Percentiles rank a stretch among this genome's conserved stretches.
phyloP scores from a whole-genome alignment of 2,888 invertebrate species.

The Morpho deidamia region DNA sequence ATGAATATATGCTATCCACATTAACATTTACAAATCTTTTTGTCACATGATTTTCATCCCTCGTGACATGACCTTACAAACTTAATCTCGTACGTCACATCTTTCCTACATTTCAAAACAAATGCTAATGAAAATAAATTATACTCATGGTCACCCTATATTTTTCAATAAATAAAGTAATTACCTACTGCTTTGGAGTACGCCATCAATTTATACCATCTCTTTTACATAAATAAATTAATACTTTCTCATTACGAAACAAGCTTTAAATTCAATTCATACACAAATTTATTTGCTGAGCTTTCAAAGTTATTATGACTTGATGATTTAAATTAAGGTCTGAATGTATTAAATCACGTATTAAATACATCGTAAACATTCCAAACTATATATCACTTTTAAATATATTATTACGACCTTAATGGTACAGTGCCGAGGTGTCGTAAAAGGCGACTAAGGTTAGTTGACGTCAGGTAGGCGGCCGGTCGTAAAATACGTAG shows the following conservation, averaged over 20 bases:
- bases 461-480: too few relatives aligned
- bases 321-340: neutral
- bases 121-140: neutral
- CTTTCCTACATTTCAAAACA: too few relatives aligned
- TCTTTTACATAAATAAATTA: neutral
- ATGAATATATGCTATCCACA: too few relatives aligned
- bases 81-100: too few relatives aligned
- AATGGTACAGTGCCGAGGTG: too few relatives aligned
- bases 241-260: constrained; percentile 1
- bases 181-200: neutral
- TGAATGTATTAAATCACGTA: neutral
- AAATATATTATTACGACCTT: too few relatives aligned
- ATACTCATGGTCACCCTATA: neutral
- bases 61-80: too few relatives aligned
- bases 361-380: neutral
- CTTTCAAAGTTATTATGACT: neutral
- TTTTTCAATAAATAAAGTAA: neutral
- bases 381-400: too few relatives aligned
- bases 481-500: too few relatives aligned
- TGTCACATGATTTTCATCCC: too few relatives aligned
- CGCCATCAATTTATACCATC: neutral
- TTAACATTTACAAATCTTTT: too few relatives aligned
- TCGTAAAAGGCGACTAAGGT: too few relatives aligned
- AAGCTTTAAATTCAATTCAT: neutral
- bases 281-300: neutral